Evolutionary conservation across 1,140 invertebrate genomes (phyloP).

Genomic region (Pteromalus puparum): DNA sequence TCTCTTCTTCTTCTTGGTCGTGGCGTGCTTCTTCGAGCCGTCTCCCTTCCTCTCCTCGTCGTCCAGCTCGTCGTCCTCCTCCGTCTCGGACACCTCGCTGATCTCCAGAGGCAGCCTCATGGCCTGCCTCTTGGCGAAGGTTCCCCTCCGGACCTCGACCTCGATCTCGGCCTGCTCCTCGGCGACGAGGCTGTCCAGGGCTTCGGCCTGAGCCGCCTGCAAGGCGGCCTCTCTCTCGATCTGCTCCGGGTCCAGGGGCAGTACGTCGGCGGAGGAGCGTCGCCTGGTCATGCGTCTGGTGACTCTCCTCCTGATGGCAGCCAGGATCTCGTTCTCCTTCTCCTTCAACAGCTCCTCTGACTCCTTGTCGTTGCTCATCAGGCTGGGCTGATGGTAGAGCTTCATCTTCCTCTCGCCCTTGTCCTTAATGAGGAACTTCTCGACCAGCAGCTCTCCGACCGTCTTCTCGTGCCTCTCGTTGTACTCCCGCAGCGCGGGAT

Average conservation of each 20-base stretch:
- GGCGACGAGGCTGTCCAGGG: conserved; percentile 72
- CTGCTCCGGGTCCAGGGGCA: conserved; percentile 64
- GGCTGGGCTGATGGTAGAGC: conserved; percentile 61
- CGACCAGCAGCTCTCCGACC: conserved; percentile 82
- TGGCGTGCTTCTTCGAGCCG: background rate
- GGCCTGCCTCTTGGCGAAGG: conserved; percentile 59
- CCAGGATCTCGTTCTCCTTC: conserved; percentile 42
- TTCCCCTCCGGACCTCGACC: conserved; percentile 63
- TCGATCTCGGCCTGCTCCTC: conserved; percentile 72
- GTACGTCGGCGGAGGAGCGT: conserved; percentile 66
- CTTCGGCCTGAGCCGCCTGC: conserved; percentile 70
- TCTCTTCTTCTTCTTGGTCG: conserved; percentile 50
- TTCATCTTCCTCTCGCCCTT: conserved; percentile 70
- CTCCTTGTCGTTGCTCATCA: conserved; percentile 43
- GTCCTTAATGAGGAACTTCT: conserved; percentile 85
- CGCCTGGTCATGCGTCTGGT: conserved; percentile 69
- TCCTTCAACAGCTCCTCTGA: conserved; percentile 22
- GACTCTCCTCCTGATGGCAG: conserved; percentile 61
- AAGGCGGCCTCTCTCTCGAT: conserved; percentile 65
- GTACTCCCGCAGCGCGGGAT: conserved; percentile 70
- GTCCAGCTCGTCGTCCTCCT: conserved; percentile 34
- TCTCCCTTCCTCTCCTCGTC: background rate
- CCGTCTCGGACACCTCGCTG: conserved; percentile 42
- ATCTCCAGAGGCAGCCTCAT: conserved; percentile 27
- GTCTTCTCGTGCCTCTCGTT: conserved; percentile 77